Evolutionary conservation across 2,797 vertebrate species (phyloP).

Genomic region (Pterois miles): DNA sequence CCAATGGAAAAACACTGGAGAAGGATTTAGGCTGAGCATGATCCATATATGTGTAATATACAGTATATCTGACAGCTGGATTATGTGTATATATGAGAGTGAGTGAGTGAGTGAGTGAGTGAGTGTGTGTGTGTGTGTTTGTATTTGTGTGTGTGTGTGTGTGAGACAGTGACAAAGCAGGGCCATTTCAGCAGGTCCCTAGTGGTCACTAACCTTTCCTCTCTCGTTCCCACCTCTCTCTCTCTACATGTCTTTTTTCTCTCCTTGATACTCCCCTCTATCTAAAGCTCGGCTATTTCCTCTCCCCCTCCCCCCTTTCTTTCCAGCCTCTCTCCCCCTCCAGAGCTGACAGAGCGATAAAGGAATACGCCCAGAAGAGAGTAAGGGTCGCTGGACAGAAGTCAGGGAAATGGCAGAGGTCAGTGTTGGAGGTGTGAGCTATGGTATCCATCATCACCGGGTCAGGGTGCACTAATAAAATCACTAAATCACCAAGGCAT

Average conservation of each 20-base stretch:
- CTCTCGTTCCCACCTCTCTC: slow-evolving; percentile 3
- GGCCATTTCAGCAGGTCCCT: slow-evolving; percentile 53
- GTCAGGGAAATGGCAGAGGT: slow-evolving; percentile 11
- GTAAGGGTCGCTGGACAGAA: slow-evolving; percentile 42
- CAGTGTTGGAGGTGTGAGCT: slow-evolving; percentile 4
- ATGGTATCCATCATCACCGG: slow-evolving; percentile 4
- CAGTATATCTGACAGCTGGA: slow-evolving; percentile 76
- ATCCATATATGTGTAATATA: slow-evolving; percentile 70
- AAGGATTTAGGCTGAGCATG: slow-evolving; percentile 64
- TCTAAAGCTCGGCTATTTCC: not conserved
- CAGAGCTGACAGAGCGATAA: slow-evolving; percentile 41
- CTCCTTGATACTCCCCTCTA: slow-evolving; percentile 15
- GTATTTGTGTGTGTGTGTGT: slow-evolving; percentile 12
- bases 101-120: slow-evolving; percentile 2
- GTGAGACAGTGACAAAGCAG: slow-evolving; percentile 66
- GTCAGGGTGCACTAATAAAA: slow-evolving; percentile 30
- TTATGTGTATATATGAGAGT: slow-evolving; percentile 67
- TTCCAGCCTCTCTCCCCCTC: not conserved
- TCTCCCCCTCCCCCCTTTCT: not conserved
- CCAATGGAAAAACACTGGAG: slow-evolving; percentile 36
- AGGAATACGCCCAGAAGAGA: slow-evolving; percentile 21
- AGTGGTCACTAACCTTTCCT: slow-evolving; percentile 41
- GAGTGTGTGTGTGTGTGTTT: slow-evolving; percentile 16
- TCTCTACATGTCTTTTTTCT: slow-evolving; percentile 6
- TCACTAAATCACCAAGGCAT: slow-evolving; percentile 23